Base-by-base conservation (phyloP, 2,797 vertebrate genomes). In the Anisognathus igniventris region DNA sequence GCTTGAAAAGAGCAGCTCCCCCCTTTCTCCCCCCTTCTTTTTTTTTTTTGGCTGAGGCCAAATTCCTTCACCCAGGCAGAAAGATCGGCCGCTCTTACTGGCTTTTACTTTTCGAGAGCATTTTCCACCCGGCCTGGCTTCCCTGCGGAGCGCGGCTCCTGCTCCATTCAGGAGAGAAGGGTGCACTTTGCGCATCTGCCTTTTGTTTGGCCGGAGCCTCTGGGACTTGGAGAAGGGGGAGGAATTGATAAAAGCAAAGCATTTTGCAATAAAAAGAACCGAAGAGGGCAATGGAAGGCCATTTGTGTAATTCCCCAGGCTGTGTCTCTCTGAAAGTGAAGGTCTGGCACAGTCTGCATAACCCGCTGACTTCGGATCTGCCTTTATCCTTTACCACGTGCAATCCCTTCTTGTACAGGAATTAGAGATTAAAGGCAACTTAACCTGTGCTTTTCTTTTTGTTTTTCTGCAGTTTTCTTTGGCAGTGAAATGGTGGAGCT, bases 311-410 rank as follows among this genome's bases (percentile, higher is more conserved):
- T 97, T 98, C 97, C 98, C 97, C 97, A 97, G 98, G 98, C 98
- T 98, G 96, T 88, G 97, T 97, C 95, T 98, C 98, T 98, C 98
- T 98, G 98, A 98, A 98, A 97, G 96, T 44, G 95, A 95, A 97
- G 96, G 97, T 94, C 97, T 97, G 96, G 97, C 74, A 76, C 94
- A 94, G 96, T 79, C 97, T 97, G 97, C 94, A 79, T 90, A 97
- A 97, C 96, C 96, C 60, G 82, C 95, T 96, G 97, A 94, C 95
- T 96, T 95, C 35, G 96, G 97, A 95, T 93, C 97, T 97, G 93
- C 95, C 93, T 96, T 96, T 95, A 88, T 96, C 58, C 96, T 94
- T 95, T 66, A 57, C 95, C 97, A 79, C 33, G 95, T 91, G 95
- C 93, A 89, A 91, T 88, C 93, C 33, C 8, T 97, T 96, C 97